These are phyloP conservation scores for Palloptera scutellata DNA, from an alignment of 2,888 invertebrate genomes.

Conservation along the genomic window DNA sequence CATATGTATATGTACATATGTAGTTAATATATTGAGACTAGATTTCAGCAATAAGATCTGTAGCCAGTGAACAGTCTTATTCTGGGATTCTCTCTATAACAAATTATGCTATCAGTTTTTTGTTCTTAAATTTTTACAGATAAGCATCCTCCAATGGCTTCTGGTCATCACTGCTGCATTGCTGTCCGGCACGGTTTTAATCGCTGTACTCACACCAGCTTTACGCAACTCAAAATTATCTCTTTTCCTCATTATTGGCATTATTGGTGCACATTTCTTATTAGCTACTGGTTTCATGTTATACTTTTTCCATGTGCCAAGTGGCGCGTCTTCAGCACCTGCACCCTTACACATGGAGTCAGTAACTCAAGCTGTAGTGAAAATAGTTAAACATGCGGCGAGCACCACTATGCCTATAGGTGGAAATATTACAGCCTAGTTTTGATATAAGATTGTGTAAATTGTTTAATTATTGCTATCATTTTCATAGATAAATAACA, in stretches of 20 bases:
- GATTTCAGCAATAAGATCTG: not conserved
- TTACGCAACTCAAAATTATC: constrained; percentile 73
- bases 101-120: constrained; percentile 5
- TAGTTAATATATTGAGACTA: not conserved
- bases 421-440: constrained; percentile 16
- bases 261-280: constrained; percentile 80
- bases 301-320: constrained; percentile 77
- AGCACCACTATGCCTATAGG: not conserved
- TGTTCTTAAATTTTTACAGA: constrained; percentile 54
- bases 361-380: constrained; percentile 32
- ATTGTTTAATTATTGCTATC: not conserved
- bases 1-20: too few species aligned
- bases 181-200: constrained; percentile 85
- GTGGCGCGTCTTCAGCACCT: constrained; percentile 4
- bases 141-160: constrained; percentile 85
- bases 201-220: constrained; percentile 83
- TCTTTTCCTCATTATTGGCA: constrained; percentile 70
- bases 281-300: constrained; percentile 88
- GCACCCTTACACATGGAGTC: constrained; percentile 9
- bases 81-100: not conserved
- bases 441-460: constrained; percentile 10
- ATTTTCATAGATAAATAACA: constrained; percentile 1
- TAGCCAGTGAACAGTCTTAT: not conserved
- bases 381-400: constrained; percentile 3
- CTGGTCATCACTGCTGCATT: constrained; percentile 82